Conservation (phyloP, 1,140 invertebrate species). For the Chironomus tepperi region DNA sequence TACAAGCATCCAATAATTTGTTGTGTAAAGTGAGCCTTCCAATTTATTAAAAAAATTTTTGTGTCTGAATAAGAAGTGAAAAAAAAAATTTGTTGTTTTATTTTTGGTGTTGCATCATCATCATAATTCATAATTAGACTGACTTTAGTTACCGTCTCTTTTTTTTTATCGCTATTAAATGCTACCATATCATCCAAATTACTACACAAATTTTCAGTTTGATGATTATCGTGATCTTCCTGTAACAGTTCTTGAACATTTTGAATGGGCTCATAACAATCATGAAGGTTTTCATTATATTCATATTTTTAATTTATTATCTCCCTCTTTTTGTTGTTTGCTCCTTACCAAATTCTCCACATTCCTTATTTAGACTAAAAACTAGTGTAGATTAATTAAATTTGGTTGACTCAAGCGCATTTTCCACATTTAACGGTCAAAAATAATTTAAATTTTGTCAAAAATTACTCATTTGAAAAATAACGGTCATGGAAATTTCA, state of each 20-base stretch:
- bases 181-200: neutral
- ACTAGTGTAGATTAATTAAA: neutral
- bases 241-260: constrained; percentile 37
- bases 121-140: neutral
- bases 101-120: constrained; percentile 16
- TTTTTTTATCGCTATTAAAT: constrained; percentile 19
- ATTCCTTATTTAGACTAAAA: neutral
- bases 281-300: constrained; percentile 24
- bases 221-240: constrained; percentile 33
- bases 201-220: constrained; percentile 8
- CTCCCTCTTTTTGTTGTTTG: neutral
- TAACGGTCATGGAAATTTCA: too few species aligned
- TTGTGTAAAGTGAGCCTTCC: neutral
- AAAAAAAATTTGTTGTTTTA: neutral
- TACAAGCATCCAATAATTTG: neutral
- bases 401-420: neutral
- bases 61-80: neutral
- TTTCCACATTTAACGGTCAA: neutral
- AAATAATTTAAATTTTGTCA: neutral
- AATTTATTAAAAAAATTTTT: neutral
- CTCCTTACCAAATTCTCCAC: neutral
- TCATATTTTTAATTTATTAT: constrained; percentile 15
- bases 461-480: neutral
- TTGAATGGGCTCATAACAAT: constrained; percentile 26
- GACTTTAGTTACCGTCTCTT: neutral